Percentiles rank a stretch among this genome's conserved stretches.
These are phyloP conservation scores for Ashinkailepas kermadecensis DNA, from an alignment of 2,888 invertebrate genomes.

Conservation along the genomic window DNA sequence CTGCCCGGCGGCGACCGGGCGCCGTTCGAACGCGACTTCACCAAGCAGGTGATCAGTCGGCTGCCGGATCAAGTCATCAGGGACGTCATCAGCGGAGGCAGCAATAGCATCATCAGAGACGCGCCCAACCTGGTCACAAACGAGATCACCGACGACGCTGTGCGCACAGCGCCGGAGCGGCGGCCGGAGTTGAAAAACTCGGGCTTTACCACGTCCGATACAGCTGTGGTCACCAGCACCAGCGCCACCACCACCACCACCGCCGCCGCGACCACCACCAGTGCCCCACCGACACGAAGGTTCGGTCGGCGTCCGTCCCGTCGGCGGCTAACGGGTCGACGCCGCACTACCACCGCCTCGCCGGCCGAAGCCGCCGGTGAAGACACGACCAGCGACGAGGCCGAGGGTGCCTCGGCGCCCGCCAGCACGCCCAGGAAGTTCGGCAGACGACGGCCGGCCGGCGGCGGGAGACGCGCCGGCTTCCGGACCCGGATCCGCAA, in stretches of 20 bases:
- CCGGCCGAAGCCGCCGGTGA: slow-evolving; percentile 42
- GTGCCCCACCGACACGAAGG: slow-evolving; percentile 46
- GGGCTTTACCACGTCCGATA: slow-evolving; percentile 23
- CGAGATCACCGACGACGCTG: slow-evolving; percentile 48
- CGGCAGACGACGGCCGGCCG: background rate
- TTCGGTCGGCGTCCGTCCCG: slow-evolving; percentile 50
- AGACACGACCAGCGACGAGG: background rate
- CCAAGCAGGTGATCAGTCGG: slow-evolving; percentile 20
- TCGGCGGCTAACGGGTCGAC: slow-evolving; percentile 52
- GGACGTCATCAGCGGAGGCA: slow-evolving; percentile 66
- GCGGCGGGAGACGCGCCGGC: background rate
- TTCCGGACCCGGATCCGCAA: background rate
- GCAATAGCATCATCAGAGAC: slow-evolving; percentile 64
- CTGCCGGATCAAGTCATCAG: slow-evolving; percentile 45
- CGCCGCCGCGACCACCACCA: slow-evolving; percentile 64
- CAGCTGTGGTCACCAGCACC: slow-evolving; percentile 38
- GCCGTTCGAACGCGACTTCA: too few species aligned
- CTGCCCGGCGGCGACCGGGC: too few species aligned
- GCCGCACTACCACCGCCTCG: slow-evolving; percentile 43
- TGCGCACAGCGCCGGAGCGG: slow-evolving; percentile 1
- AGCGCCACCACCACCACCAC: slow-evolving; percentile 56
- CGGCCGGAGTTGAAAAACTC: slow-evolving; percentile 11
- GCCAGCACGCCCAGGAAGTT: background rate
- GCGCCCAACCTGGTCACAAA: slow-evolving; percentile 68
- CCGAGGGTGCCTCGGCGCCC: background rate